A percentile compares a stretch with the other conserved stretches of the same genome.
These are phyloP conservation scores for Argyrosomus japonicus DNA, from an alignment of 2,113 vertebrate genomes.

Conservation along the genomic window DNA sequence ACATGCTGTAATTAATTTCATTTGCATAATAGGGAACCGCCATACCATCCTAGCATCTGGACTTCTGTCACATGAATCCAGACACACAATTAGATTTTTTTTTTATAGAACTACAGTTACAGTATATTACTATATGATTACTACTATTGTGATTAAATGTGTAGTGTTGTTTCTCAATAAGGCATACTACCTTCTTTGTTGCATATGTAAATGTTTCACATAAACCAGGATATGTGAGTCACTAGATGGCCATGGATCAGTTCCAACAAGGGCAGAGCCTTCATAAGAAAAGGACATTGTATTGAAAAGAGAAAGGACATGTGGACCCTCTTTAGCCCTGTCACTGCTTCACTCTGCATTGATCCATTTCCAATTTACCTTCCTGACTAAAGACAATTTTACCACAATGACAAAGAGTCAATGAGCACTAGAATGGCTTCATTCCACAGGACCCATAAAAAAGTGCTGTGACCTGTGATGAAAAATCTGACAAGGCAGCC, in stretches of 20 bases:
- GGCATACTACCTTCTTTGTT: neutral
- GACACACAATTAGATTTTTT: neutral
- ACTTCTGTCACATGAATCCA: neutral
- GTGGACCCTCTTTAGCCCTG: constrained; percentile 29
- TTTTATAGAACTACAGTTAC: neutral
- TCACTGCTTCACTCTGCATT: constrained; percentile 49
- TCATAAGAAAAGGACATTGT: constrained; percentile 35
- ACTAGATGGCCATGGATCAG: constrained; percentile 5
- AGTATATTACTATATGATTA: neutral
- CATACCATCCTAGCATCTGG: neutral
- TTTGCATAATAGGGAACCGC: constrained; percentile 19
- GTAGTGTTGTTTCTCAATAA: neutral
- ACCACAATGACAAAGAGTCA: constrained; percentile 55
- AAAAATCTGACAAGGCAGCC: constrained; percentile 65
- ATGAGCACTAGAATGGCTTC: constrained; percentile 38
- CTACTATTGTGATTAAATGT: neutral
- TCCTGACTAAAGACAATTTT: constrained; percentile 51
- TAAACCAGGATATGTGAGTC: neutral
- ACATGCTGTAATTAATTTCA: constrained; percentile 4
- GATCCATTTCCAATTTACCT: constrained; percentile 61
- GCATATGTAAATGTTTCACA: neutral
- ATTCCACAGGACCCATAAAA: constrained; percentile 37
- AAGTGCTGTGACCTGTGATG: constrained; percentile 63
- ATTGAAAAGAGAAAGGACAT: constrained; percentile 42
- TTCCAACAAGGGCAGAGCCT: constrained; percentile 18